Percentiles rank a stretch among this genome's conserved stretches.
phyloP scores from a whole-genome alignment of 2,113 vertebrate species.

The Litocranius walleri region DNA sequence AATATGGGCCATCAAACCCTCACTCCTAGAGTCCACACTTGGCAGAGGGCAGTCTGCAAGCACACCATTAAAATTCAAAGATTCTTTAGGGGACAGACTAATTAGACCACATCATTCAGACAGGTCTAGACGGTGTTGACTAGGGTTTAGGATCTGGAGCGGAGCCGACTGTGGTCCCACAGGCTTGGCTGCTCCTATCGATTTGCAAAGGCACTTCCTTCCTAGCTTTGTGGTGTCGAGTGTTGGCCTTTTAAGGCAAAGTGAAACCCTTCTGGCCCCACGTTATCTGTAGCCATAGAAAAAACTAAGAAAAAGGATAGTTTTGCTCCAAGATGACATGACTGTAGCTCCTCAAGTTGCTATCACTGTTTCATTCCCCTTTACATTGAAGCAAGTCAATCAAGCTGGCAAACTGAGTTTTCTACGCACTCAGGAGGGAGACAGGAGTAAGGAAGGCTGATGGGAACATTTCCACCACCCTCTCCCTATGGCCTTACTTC shows the following conservation, averaged over 20 bases:
- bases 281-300: background rate
- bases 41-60: conserved; percentile 17
- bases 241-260: background rate
- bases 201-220: background rate
- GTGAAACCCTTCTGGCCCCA: background rate
- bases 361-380: background rate
- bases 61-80: background rate
- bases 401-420: background rate
- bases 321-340: background rate
- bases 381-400: background rate
- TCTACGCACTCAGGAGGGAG: background rate
- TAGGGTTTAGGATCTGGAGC: background rate
- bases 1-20: background rate
- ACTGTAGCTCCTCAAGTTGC: background rate
- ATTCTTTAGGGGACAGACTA: conserved; percentile 13
- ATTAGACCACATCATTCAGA: conserved; percentile 31
- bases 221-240: background rate
- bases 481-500: background rate
- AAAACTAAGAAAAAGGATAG: background rate
- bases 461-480: background rate
- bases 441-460: background rate
- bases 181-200: background rate
- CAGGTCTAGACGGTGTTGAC: conserved; percentile 3
- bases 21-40: background rate
- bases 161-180: background rate